Conservation (phyloP, 1,140 invertebrate genomes). For the Steinernema feltiae region DNA sequence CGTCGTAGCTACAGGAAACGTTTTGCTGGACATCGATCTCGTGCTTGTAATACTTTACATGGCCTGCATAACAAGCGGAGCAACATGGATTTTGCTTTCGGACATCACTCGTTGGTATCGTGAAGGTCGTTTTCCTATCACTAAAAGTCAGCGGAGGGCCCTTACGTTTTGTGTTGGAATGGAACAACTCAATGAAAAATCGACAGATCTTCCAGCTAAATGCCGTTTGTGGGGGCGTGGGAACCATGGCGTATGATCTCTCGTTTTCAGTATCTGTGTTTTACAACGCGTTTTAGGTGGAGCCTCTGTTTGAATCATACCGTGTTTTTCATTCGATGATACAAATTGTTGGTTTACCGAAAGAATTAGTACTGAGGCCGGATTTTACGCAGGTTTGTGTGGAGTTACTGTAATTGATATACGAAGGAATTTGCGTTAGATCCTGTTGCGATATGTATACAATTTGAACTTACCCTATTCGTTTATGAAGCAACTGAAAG, state of each 20-base stretch:
- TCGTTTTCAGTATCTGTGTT: not conserved
- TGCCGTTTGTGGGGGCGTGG: not conserved
- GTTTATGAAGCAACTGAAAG: not conserved
- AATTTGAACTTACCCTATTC: not conserved
- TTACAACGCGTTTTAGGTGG: not conserved
- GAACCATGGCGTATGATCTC: not conserved
- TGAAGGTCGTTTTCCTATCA: not conserved
- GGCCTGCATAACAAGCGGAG: not conserved
- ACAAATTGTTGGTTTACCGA: not conserved
- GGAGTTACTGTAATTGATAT: not conserved
- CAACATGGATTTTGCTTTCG: not conserved
- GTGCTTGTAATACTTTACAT: not conserved
- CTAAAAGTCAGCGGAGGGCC: not conserved
- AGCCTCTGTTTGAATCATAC: not conserved
- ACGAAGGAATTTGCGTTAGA: not conserved
- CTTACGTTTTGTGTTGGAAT: not conserved
- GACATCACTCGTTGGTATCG: not conserved
- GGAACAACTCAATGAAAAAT: not conserved
- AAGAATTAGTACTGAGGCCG: not conserved
- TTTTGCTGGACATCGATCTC: not conserved
- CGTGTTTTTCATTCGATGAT: not conserved
- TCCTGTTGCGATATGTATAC: not conserved
- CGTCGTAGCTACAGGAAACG: not conserved
- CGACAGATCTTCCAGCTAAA: not conserved
- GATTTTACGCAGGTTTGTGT: not conserved